Percentiles rank a stretch among this genome's conserved stretches.
Evolutionary conservation across 2,113 vertebrate genomes (phyloP).

Genomic region (Brachyistius frenatus): DNA sequence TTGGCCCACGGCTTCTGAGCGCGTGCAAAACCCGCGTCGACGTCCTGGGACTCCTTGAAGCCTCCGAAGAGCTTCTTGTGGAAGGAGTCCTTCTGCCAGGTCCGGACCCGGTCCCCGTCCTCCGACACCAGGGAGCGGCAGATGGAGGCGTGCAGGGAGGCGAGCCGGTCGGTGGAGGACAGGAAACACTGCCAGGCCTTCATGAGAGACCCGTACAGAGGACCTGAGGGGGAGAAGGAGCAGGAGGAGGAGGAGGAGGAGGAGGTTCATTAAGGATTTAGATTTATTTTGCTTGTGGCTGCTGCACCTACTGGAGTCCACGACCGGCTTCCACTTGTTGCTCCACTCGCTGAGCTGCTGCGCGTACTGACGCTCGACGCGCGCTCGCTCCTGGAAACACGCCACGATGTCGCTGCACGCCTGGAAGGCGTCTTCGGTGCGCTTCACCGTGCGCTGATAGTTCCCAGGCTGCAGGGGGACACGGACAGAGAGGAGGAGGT

Average conservation of each 20-base stretch:
- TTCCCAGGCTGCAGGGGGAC: slow-evolving; percentile 84
- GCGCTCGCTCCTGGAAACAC: slow-evolving; percentile 88
- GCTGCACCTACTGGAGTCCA: slow-evolving; percentile 85
- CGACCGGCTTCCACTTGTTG: slow-evolving; percentile 88
- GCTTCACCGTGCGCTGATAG: slow-evolving; percentile 85
- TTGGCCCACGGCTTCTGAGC: slow-evolving; percentile 91
- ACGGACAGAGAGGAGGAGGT: slow-evolving; percentile 38
- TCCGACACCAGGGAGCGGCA: slow-evolving; percentile 86
- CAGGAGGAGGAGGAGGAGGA: background rate
- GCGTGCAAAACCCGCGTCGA: slow-evolving; percentile 84
- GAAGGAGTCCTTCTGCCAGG: slow-evolving; percentile 89
- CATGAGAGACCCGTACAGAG: slow-evolving; percentile 86
- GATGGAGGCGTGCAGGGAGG: slow-evolving; percentile 85
- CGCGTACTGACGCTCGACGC: slow-evolving; percentile 87
- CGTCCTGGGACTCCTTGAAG: slow-evolving; percentile 87
- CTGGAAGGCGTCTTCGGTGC: slow-evolving; percentile 86
- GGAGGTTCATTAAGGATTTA: background rate
- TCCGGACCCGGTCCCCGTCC: slow-evolving; percentile 84
- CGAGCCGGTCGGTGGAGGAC: slow-evolving; percentile 85
- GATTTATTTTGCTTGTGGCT: background rate
- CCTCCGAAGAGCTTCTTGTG: slow-evolving; percentile 89
- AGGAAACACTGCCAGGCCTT: slow-evolving; percentile 88
- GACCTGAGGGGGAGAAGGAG: slow-evolving; percentile 71
- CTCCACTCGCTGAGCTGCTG: slow-evolving; percentile 89
- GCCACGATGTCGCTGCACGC: slow-evolving; percentile 87